phyloP scores from a whole-genome alignment of 2,797 vertebrate species.

The Girardinus metallicus region DNA sequence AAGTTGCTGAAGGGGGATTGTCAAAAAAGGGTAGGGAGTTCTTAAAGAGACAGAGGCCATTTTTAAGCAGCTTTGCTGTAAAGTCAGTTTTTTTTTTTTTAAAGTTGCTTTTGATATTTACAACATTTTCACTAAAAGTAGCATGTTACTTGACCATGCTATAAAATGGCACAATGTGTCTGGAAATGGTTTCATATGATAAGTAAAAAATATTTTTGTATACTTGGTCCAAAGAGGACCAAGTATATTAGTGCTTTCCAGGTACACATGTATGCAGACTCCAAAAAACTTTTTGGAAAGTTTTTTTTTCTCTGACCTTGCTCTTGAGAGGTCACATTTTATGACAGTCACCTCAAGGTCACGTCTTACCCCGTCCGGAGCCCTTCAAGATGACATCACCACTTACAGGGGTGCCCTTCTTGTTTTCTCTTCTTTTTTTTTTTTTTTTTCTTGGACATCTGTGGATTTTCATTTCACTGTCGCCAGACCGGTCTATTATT shows the following conservation, averaged over 20 bases:
- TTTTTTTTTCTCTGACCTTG: conserved; percentile 24
- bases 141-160: no score
- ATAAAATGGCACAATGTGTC: background rate
- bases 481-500: conserved; percentile 72
- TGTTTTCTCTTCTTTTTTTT: background rate
- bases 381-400: conserved; percentile 74
- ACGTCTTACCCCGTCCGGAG: conserved; percentile 60
- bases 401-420: conserved; percentile 30
- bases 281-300: conserved; percentile 40
- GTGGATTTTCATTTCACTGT: conserved; percentile 75
- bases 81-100: background rate
- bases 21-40: background rate
- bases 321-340: conserved; percentile 53
- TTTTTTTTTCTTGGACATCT: conserved; percentile 44
- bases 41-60: background rate
- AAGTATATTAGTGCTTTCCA: background rate
- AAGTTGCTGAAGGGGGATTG: background rate
- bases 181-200: background rate
- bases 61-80: background rate
- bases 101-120: background rate
- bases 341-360: conserved; percentile 66
- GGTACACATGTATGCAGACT: conserved; percentile 29
- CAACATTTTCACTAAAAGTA: background rate
- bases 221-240: background rate
- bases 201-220: background rate